These are phyloP conservation scores for Cosmia trapezina DNA, from an alignment of 2,888 invertebrate species.

Conservation along the genomic window DNA sequence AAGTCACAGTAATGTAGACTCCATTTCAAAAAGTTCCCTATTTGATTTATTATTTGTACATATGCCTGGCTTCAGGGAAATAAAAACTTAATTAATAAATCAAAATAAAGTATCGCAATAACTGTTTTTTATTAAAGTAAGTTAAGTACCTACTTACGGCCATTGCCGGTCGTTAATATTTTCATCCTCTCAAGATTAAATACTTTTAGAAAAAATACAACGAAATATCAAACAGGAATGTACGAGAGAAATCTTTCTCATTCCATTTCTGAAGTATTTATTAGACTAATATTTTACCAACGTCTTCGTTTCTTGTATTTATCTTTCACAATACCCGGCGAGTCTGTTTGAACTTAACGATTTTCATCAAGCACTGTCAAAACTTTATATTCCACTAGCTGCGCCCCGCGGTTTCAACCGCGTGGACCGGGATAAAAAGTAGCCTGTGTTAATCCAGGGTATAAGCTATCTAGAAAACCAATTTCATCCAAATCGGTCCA, in stretches of 20 bases:
- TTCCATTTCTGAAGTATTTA: slow-evolving; percentile 37
- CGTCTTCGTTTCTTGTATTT: slow-evolving; percentile 33
- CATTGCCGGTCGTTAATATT: slow-evolving; percentile 10
- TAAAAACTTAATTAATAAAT: slow-evolving; percentile 3
- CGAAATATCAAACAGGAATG: slow-evolving; percentile 27
- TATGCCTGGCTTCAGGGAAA: neutral
- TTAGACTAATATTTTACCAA: slow-evolving; percentile 34
- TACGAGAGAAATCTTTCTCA: slow-evolving; percentile 8
- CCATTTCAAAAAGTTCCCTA: neutral
- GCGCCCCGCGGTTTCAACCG: no score
- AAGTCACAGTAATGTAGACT: neutral
- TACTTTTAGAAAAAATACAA: slow-evolving; percentile 11
- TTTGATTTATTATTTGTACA: neutral
- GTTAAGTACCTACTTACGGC: neutral
- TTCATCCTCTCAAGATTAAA: slow-evolving; percentile 24
- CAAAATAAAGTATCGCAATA: neutral
- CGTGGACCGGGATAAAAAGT: no score
- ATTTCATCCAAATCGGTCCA: no score
- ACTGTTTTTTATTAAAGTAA: slow-evolving; percentile 1
- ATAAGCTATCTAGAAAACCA: no score
- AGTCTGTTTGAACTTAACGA: slow-evolving; percentile 37
- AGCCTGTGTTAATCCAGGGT: no score
- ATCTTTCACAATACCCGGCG: slow-evolving; percentile 18
- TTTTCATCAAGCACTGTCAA: slow-evolving; percentile 45
- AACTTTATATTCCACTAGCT: slow-evolving; percentile 40